These are phyloP conservation scores for Heliconius eleuchia DNA, from an alignment of 1,140 invertebrate species.

Conservation along the genomic window DNA sequence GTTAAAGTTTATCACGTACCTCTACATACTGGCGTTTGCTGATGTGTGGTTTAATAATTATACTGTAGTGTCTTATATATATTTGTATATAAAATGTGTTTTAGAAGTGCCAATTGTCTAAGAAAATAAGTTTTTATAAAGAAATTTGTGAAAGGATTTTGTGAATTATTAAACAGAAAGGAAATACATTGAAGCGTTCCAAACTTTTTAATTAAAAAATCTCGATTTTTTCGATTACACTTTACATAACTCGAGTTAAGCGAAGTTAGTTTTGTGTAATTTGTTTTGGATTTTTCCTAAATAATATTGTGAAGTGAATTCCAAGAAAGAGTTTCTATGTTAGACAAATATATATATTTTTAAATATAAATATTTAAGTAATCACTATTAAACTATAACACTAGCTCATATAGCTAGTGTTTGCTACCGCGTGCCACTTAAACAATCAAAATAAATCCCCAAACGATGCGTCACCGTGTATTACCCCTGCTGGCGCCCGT, in stretches of 20 bases:
- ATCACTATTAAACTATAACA: background rate
- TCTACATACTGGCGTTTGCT: background rate
- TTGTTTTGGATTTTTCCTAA: background rate
- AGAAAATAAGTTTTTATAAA: background rate
- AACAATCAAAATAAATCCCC: conserved; percentile 72
- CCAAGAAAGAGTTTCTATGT: no score
- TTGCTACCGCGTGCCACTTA: background rate
- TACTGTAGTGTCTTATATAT: background rate
- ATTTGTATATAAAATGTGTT: background rate
- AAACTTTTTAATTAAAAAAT: background rate
- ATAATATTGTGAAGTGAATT: background rate
- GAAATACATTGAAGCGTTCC: background rate
- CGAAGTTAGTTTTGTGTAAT: background rate
- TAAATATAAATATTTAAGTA: no score
- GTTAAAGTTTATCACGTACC: conserved; percentile 21
- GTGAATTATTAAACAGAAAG: conserved; percentile 1
- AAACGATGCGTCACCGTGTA: conserved; percentile 74
- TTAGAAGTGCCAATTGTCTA: background rate
- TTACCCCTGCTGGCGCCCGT: conserved; percentile 69
- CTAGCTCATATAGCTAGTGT: conserved; percentile 5
- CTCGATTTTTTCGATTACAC: background rate
- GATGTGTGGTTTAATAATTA: background rate
- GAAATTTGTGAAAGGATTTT: background rate
- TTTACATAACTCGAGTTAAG: background rate
- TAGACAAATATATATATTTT: no score